Evolutionary conservation across 2,888 invertebrate genomes (phyloP), one percentile per base, ranked within the genome.

Genomic region (Cenopis cana): DNA sequence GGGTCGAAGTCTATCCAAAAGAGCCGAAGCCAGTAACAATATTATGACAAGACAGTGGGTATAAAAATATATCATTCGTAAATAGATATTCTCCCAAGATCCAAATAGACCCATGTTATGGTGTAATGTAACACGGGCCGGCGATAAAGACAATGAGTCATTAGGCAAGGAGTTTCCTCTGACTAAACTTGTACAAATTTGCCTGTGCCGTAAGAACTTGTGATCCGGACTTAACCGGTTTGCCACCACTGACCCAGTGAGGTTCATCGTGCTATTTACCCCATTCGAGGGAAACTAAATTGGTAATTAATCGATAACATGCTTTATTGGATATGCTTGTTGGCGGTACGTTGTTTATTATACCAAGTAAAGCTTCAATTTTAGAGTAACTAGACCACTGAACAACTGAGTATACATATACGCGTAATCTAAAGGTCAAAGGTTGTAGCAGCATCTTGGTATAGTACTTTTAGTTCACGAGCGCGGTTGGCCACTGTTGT

Each of bases 221-320:
- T 46, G 29, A 62, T 18, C 41, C 52, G 65, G 36, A 59, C 18
- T 14, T 10, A 62, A 74, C 72, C 74, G 74, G 74, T 74, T 74
- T 17, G 38, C 36, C 33, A 65, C 68, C 57, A 71, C 70, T 74
- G 74, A 72, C 74, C 72, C 33, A 74, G 56, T 72, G 60, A 60
- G 41, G 52, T 59, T 68, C 38, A 52, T 9, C 41, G 41, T 29
- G 59, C 12, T 20, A 49, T 59, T 52, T 59, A 38, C 17, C 24
- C 2, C 24, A 24, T 18, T 46, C 0, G 9, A 33, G 55, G 29
- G 18, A 56, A 56, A 41, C 41, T 20, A 38, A 8, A 46, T 24
- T 57, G 29, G 14, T 20, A 36, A 38, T 59, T 20, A 24, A 14
- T 59, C 9, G 14, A n/a, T 41, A n/a, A 41, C 41, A 24, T 59